phyloP scores from a whole-genome alignment of 2,797 vertebrate genomes.

The Cossypha heuglini region DNA sequence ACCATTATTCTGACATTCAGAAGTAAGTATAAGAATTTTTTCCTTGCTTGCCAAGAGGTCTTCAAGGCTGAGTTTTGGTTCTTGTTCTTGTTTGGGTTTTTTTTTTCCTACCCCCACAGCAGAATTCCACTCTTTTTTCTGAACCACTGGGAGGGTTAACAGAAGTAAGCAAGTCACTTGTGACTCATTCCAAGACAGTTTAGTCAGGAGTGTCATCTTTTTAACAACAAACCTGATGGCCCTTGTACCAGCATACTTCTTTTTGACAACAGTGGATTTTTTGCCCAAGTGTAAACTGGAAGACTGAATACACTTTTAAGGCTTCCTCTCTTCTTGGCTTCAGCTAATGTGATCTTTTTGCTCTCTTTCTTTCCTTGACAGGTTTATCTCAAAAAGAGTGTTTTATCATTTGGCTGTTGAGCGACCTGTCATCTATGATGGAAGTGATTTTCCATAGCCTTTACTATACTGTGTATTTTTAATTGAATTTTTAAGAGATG shows the following conservation, averaged over 20 bases:
- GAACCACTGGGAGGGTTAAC: background rate
- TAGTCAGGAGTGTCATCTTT: background rate
- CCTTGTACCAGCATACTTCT: background rate
- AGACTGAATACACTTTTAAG: background rate
- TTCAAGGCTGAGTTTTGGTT: background rate
- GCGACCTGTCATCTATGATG: conserved; percentile 91
- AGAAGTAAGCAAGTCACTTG: background rate
- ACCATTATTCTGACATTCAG: background rate
- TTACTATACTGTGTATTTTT: conserved; percentile 12
- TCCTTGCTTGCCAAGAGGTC: background rate
- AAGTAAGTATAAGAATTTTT: background rate
- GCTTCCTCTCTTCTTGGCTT: background rate
- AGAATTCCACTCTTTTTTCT: background rate
- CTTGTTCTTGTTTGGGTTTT: background rate
- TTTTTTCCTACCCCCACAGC: background rate
- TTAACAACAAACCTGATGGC: background rate
- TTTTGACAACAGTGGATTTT: background rate
- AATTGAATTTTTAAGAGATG: conserved; percentile 54
- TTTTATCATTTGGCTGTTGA: conserved; percentile 90
- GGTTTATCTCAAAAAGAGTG: conserved; percentile 95
- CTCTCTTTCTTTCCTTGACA: conserved; percentile 58
- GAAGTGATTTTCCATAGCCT: conserved; percentile 87
- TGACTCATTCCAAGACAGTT: background rate
- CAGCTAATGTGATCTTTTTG: background rate
- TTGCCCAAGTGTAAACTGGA: background rate